Percentiles rank a stretch among this genome's conserved stretches.
Conservation (phyloP, 2,888 invertebrate genomes). For the Megaustenia siamemsis region DNA sequence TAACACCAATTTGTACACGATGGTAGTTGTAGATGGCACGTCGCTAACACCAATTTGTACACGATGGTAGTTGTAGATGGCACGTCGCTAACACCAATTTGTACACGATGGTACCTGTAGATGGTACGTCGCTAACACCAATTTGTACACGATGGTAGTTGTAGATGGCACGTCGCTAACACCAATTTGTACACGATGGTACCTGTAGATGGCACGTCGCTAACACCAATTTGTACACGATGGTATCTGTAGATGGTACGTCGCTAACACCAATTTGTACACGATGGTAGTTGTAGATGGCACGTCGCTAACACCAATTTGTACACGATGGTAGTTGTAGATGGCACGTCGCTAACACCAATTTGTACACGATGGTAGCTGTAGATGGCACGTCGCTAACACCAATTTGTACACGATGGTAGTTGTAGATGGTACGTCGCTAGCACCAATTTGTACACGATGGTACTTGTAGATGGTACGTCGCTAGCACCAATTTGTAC, state of each 20-base stretch:
- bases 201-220: not conserved
- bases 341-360: slow-evolving; percentile 3
- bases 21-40: not conserved
- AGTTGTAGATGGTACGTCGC: not conserved
- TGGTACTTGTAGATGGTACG: not conserved
- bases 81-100: not conserved
- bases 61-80: not conserved
- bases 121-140: not conserved
- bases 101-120: not conserved
- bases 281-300: not conserved
- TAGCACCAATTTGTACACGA: not conserved
- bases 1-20: not conserved
- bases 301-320: not conserved
- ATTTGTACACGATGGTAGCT: not conserved
- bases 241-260: not conserved
- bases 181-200: not conserved
- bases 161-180: not conserved
- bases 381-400: not conserved
- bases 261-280: not conserved
- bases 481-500: not conserved
- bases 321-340: not conserved
- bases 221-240: not conserved
- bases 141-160: not conserved
- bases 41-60: not conserved
- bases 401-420: not conserved